Evolutionary conservation across 1,140 invertebrate species (phyloP).

Genomic region (Bilobella aurantiaca): DNA sequence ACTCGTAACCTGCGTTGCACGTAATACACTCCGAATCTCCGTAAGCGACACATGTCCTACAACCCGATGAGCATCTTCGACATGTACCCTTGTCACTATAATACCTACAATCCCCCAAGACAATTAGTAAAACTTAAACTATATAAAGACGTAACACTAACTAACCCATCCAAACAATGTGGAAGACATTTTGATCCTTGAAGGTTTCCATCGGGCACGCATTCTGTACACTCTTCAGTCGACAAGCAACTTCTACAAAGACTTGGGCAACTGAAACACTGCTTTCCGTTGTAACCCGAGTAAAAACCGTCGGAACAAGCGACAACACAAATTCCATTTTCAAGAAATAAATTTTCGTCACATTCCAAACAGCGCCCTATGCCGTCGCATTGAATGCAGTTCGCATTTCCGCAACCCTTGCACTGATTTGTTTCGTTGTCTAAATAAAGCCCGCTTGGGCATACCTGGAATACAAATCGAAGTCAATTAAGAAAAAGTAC

Average conservation of each 20-base stretch:
- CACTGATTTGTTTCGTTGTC: conserved; percentile 23
- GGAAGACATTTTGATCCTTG: conserved; percentile 27
- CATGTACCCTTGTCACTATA: conserved; percentile 45
- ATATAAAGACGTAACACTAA: too few relatives aligned
- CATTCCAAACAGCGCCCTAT: conserved; percentile 56
- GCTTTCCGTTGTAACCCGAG: conserved; percentile 10
- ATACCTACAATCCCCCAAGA: conserved; percentile 15
- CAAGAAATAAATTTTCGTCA: conserved; percentile 42
- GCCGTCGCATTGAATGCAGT: conserved; percentile 58
- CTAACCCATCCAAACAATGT: conserved; percentile 31
- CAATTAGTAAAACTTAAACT: too few relatives aligned
- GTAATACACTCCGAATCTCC: conserved; percentile 66
- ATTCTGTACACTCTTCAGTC: conserved; percentile 53
- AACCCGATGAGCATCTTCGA: conserved; percentile 61
- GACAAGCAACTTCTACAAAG: conserved; percentile 61
- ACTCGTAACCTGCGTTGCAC: conserved; percentile 42
- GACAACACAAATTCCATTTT: conserved; percentile 22
- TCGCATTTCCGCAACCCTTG: conserved; percentile 36
- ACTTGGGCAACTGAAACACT: conserved; percentile 30
- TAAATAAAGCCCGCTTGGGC: conserved; percentile 21
- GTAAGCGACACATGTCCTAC: conserved; percentile 69
- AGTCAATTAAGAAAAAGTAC: too few relatives aligned
- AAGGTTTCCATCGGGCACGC: conserved; percentile 45
- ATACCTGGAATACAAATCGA: conserved; percentile 17
- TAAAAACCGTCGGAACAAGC: conserved; percentile 24